Evolutionary conservation across 2,113 vertebrate species (phyloP), one percentile per base, ranked within the genome.

Genomic region (Pongo abelii): DNA sequence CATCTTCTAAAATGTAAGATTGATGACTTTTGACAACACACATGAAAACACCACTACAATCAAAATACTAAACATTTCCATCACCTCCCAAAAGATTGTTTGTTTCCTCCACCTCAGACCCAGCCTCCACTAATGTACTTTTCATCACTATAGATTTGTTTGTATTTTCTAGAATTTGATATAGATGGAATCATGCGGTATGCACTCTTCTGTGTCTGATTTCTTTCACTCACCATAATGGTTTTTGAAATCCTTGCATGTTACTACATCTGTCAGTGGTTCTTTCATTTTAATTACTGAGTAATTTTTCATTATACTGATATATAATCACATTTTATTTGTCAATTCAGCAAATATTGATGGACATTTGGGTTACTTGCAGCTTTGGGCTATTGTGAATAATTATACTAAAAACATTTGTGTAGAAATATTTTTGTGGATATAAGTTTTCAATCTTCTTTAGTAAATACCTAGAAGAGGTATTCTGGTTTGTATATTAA

Each of bases 391-490:
- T 30, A 93, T 50, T 2, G 14, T 70, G 57, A 93, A 74, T 80
- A 85, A 95, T 38, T 52, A 84, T 89, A 23, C 52, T 72, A 67
- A 40, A 55, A 83, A 88, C 40, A 89, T 81, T 93, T 88, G n/a
- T 72, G 25, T 86, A 61, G 55, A 92, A 94, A 77, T 48, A 23
- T 83, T 92, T 93, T 80, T n/a, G 32, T 70, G 50, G 27, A 61
- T 38, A 14, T 85, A 70, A 75, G 23, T 89, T 89, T 94, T 92
- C 83, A 87, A 87, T 94, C 96, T 25, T 89, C 55, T 84, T 85
- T 30, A 46, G 13, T 52, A 80, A 84, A 89, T 59, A 50, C 52
- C 32, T 92, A 81, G 35, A 27, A 67, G 64, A 89, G 0, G 27
- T 46, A 85, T 78, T 70, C 79, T 78, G 43, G 43, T 90, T 81